Conservation (phyloP, 2,797 vertebrate genomes). For the Phylloscopus collybita region DNA sequence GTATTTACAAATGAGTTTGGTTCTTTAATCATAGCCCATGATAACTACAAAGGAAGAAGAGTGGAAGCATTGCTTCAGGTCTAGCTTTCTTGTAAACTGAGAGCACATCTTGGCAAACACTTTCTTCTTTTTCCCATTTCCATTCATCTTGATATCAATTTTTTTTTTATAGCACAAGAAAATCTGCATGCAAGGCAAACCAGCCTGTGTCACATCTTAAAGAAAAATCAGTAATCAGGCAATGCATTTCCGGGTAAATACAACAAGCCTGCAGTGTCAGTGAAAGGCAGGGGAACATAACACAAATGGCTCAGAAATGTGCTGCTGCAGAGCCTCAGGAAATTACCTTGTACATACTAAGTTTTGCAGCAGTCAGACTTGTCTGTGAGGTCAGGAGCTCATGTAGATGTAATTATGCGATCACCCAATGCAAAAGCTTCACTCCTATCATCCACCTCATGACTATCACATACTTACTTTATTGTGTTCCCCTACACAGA, state of each 20-base stretch:
- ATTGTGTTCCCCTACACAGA: background rate
- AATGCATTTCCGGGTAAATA: background rate
- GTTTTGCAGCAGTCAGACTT: background rate
- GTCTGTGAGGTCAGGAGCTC: background rate
- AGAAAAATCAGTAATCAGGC: background rate
- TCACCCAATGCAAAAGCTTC: background rate
- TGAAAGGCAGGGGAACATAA: background rate
- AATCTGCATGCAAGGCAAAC: background rate
- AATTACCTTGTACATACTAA: background rate
- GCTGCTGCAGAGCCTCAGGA: background rate
- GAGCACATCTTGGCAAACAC: background rate
- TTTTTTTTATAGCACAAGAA: background rate
- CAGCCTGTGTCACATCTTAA: no score
- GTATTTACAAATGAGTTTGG: background rate
- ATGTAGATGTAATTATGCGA: background rate
- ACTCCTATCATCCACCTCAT: background rate
- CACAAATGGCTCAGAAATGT: background rate
- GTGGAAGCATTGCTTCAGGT: background rate
- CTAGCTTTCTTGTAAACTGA: background rate
- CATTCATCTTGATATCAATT: background rate
- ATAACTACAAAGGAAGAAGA: background rate
- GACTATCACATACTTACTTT: background rate
- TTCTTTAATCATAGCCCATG: background rate
- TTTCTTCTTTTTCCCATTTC: background rate
- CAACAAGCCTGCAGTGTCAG: background rate